Percentiles rank a stretch among this genome's conserved stretches.
Evolutionary conservation across 2,113 vertebrate genomes (phyloP).

Genomic region (human): GRCh38 chr3:175186001-175186500

Average conservation of each 20-base stretch:
- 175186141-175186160: neutral
- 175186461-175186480: neutral
- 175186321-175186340: neutral
- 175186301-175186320: neutral
- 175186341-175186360: neutral
- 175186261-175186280: neutral
- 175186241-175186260: neutral
- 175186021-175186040: neutral
- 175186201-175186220: conserved; percentile 52
- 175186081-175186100: conserved; percentile 17
- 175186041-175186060: conserved; percentile 55
- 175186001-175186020: neutral
- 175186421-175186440: neutral
- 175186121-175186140: conserved; percentile 63
- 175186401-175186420: neutral
- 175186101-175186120: conserved; percentile 49
- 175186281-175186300: neutral
- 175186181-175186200: conserved; percentile 17
- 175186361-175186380: neutral
- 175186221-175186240: neutral
- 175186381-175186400: neutral
- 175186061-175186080: neutral
- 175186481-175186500: neutral
- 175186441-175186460: neutral
- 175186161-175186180: neutral